Evolutionary conservation across 2,797 vertebrate genomes (phyloP).

Genomic region (Mionectes olivaceus): DNA sequence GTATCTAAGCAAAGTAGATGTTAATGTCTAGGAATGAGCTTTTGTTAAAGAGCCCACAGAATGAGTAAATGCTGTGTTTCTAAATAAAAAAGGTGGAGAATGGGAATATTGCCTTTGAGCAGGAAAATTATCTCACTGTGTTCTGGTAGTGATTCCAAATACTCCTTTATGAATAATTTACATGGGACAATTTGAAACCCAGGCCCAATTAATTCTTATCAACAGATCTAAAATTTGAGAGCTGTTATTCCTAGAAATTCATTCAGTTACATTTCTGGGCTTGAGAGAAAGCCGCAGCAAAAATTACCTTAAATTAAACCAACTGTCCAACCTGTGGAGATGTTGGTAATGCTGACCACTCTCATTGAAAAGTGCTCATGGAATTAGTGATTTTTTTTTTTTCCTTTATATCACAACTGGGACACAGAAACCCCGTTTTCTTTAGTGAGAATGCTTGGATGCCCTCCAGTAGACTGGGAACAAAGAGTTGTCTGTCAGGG

Average conservation of each 20-base stretch:
- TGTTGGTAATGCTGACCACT: not conserved
- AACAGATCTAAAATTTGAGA: not conserved
- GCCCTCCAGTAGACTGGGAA: conserved; percentile 20
- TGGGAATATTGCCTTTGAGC: not conserved
- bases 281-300: not conserved
- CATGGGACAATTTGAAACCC: not conserved
- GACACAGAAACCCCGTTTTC: not conserved
- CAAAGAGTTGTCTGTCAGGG: conserved; percentile 61
- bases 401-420: not conserved
- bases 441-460: not conserved
- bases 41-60: not conserved
- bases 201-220: not conserved
- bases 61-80: not conserved
- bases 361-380: accelerated
- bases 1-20: not conserved
- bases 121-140: not conserved
- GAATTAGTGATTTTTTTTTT: not conserved
- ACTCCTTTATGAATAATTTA: not conserved
- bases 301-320: not conserved
- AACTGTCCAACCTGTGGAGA: not conserved
- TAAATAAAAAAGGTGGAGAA: not conserved
- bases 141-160: not conserved
- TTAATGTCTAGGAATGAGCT: not conserved
- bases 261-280: not conserved
- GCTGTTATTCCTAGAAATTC: not conserved